phyloP scores from a whole-genome alignment of 2,888 invertebrate species.

The Parnassius glacialis region DNA sequence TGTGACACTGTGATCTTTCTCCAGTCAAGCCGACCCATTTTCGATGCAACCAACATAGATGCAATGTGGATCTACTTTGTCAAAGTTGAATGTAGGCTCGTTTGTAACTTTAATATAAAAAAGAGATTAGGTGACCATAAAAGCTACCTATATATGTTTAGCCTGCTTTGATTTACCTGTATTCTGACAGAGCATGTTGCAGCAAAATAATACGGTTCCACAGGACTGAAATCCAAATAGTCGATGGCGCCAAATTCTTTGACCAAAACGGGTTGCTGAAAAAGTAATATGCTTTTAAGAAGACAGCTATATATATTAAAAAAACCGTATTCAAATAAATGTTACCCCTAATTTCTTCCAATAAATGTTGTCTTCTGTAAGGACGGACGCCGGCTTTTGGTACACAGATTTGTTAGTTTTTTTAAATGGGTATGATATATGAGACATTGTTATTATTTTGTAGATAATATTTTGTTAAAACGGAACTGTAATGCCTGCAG shows the following conservation, averaged over 20 bases:
- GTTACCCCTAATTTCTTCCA: slow-evolving; percentile 94
- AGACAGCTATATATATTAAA: neutral
- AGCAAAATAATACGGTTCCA: slow-evolving; percentile 94
- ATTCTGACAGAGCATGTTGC: slow-evolving; percentile 95
- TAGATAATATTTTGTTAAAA: neutral
- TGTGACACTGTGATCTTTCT: too few species aligned
- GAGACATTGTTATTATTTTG: slow-evolving; percentile 49
- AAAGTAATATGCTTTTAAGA: slow-evolving; percentile 29
- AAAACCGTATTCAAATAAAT: slow-evolving; percentile 28
- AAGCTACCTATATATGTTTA: too few species aligned
- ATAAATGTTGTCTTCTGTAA: slow-evolving; percentile 89
- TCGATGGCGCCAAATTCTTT: slow-evolving; percentile 97
- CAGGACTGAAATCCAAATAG: slow-evolving; percentile 93
- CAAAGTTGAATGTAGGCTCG: too few species aligned
- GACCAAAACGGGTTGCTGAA: slow-evolving; percentile 89
- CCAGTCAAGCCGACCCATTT: too few species aligned
- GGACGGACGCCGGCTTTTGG: slow-evolving; percentile 83
- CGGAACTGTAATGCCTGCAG: too few species aligned
- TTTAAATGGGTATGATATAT: slow-evolving; percentile 82
- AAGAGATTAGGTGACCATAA: too few species aligned
- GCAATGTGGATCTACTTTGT: too few species aligned
- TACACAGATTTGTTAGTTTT: slow-evolving; percentile 86
- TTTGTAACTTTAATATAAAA: too few species aligned
- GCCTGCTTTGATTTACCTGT: slow-evolving; percentile 59
- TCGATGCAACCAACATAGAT: too few species aligned